Evolutionary conservation across 2,888 invertebrate species (phyloP).

Genomic region (Limnephilus auricula): DNA sequence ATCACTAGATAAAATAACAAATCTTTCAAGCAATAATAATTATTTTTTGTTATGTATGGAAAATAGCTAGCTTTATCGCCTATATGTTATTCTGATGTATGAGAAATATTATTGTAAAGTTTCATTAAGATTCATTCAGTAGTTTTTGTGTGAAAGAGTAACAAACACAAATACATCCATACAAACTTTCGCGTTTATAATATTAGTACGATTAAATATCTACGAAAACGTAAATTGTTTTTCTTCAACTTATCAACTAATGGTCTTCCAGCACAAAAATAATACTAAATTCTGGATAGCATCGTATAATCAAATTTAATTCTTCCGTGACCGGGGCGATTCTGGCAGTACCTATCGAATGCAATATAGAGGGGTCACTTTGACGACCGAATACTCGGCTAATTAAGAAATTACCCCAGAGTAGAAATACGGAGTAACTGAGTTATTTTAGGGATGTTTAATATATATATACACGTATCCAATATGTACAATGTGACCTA

Average conservation of each 20-base stretch:
- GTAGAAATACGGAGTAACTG: not conserved
- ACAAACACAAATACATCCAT: no score
- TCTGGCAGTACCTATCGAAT: not conserved
- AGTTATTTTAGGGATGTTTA: not conserved
- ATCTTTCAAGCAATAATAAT: no score
- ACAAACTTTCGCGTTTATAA: no score
- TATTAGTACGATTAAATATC: no score
- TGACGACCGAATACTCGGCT: not conserved
- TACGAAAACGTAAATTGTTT: not conserved
- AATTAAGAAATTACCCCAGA: not conserved
- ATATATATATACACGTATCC: no score
- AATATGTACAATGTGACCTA: not conserved
- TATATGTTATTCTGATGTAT: no score
- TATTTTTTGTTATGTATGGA: no score
- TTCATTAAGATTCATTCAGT: no score
- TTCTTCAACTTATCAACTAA: not conserved
- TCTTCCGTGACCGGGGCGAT: not conserved
- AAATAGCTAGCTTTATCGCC: no score
- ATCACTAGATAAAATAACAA: no score
- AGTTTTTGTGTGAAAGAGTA: no score
- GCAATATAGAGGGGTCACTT: not conserved
- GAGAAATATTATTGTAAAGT: no score
- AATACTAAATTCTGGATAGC: not conserved
- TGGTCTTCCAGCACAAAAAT: not conserved
- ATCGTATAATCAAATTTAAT: not conserved